These are phyloP conservation scores for Eristalis pertinax DNA, from an alignment of 2,888 invertebrate species.

Conservation along the genomic window DNA sequence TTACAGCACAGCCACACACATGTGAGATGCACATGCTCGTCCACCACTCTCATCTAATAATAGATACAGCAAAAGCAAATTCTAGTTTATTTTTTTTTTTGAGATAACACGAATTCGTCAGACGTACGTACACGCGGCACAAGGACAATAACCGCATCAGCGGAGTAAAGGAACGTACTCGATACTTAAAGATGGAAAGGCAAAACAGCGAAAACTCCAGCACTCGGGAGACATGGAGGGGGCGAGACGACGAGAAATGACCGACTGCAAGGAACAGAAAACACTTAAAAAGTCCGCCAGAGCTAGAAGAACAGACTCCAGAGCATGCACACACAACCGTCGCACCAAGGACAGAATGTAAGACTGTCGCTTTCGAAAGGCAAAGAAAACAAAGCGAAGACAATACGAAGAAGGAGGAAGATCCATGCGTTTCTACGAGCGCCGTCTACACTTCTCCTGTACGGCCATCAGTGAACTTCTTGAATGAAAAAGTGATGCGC, in stretches of 20 bases:
- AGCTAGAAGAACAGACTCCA: background rate
- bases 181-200: background rate
- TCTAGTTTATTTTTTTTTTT: background rate
- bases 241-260: constrained; percentile 26
- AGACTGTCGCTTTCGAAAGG: constrained; percentile 23
- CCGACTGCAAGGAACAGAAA: constrained; percentile 14
- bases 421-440: constrained; percentile 1
- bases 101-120: constrained; percentile 42
- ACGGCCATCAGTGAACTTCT: background rate
- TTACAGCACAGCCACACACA: background rate
- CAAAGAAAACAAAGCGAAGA: constrained; percentile 28
- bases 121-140: constrained; percentile 7
- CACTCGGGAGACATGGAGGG: background rate
- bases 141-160: constrained; percentile 29
- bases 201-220: constrained; percentile 30
- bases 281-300: background rate
- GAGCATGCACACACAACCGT: background rate
- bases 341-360: background rate
- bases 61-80: constrained; percentile 48
- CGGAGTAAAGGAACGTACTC: background rate
- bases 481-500: background rate
- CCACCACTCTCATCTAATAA: constrained; percentile 28
- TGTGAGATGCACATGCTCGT: background rate
- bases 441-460: background rate
- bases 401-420: constrained; percentile 14